Conservation (phyloP, 2,888 invertebrate genomes). For the Sarcophaga carnaria region DNA sequence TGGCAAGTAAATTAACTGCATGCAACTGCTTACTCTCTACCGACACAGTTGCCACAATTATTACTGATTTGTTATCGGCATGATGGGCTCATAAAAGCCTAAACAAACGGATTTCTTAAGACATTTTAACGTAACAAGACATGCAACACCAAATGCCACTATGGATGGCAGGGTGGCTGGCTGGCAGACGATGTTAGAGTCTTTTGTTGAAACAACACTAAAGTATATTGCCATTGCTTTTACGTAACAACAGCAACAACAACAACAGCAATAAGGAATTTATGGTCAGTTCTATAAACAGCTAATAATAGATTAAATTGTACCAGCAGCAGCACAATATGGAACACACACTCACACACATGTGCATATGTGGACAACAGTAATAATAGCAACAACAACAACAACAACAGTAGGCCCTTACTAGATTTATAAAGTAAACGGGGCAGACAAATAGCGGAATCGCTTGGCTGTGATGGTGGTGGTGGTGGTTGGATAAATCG, state of each 20-base stretch:
- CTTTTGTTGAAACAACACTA: not conserved
- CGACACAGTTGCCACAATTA: not conserved
- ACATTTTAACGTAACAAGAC: not conserved
- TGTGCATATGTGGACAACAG: too few relatives aligned
- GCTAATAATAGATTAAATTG: constrained; percentile 49
- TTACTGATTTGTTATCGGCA: constrained; percentile 8
- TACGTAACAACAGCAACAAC: not conserved
- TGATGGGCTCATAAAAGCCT: not conserved
- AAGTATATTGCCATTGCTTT: too few relatives aligned
- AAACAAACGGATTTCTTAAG: not conserved
- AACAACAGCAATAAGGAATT: constrained; percentile 5
- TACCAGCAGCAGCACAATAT: constrained; percentile 19
- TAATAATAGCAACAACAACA: too few relatives aligned
- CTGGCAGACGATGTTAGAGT: not conserved
- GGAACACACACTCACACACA: not conserved
- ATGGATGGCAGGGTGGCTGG: not conserved
- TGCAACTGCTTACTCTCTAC: not conserved
- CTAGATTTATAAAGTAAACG: too few relatives aligned
- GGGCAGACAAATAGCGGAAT: too few relatives aligned
- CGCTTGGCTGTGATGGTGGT: not conserved
- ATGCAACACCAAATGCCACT: not conserved
- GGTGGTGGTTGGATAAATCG: not conserved
- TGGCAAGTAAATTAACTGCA: too few relatives aligned
- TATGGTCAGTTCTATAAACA: constrained; percentile 26
- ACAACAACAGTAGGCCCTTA: not conserved